Evolutionary conservation across 2,888 invertebrate genomes (phyloP), one percentile per base, ranked within the genome.

Genomic region (Deilephila porcellus): DNA sequence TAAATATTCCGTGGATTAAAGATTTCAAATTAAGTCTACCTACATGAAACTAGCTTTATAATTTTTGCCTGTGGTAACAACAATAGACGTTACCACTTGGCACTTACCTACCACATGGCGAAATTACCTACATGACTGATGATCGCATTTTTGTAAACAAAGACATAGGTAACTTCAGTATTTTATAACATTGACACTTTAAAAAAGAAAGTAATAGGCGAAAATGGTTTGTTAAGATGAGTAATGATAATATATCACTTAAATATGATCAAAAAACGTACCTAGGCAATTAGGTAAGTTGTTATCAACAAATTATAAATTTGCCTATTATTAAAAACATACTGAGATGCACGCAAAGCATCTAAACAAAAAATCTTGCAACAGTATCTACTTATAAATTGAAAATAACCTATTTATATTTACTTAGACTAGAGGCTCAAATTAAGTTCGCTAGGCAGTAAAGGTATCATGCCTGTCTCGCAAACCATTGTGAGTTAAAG

Each of bases 391-490:
- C 45, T 14, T 64, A n/a, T 19, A 37, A 14, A 32, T 7, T 37
- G 2, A 20, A 20, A 45, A 37, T 32, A 11, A 19, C 25, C 25
- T 52, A 67, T 5, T 5, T 52, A 11, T 5, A 45, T 52, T 25
- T 67, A 52, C 37, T 45, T 45, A 17, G 52, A 67, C 67, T 67
- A 67, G 67, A 67, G 67, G 67, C 52, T 45, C 25, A 67, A 67
- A 67, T 67, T 52, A 67, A 67, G 29, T 25, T 52, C 67, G 67
- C 67, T 52, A 52, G 67, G 25, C 52, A 64, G n/a, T 20, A 8
- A 45, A 6, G 25, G 25, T 67, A 67, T 20, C 64, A 52, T 25
- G 52, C 67, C 25, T 52, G 25, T 45, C 5, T 45, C 67, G 25
- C 8, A n/a, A 29, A 45, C 45, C 14, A 14, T 11, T 45, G 45